A percentile compares a stretch with the other conserved stretches of the same genome.
phyloP scores from a whole-genome alignment of 2,888 invertebrate genomes.

The Tupiocoris notatus region DNA sequence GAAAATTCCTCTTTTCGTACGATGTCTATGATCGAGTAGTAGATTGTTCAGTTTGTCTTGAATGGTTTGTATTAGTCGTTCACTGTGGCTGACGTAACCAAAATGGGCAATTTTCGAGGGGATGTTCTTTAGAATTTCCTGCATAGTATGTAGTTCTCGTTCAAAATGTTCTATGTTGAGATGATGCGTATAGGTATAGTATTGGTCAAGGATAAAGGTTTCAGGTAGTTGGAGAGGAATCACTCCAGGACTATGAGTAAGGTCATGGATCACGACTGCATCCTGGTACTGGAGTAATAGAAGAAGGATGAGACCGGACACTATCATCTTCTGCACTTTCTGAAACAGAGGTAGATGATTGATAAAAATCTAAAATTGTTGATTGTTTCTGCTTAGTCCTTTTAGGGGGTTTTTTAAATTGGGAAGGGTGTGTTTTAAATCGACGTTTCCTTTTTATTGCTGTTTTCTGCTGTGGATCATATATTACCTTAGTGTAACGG shows the following conservation, averaged over 20 bases:
- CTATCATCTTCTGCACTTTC: too few species aligned
- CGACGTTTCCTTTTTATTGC: background rate
- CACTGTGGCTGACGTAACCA: background rate
- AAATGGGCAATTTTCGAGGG: background rate
- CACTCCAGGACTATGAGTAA: background rate
- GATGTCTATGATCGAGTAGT: background rate
- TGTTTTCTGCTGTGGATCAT: background rate
- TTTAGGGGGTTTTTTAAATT: background rate
- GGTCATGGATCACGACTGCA: background rate
- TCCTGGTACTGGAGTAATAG: background rate
- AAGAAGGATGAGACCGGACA: too few species aligned
- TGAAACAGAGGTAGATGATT: too few species aligned
- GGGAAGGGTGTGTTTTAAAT: background rate
- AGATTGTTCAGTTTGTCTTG: background rate
- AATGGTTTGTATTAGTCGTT: background rate
- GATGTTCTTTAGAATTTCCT: background rate
- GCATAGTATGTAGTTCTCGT: background rate
- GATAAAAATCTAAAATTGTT: too few species aligned
- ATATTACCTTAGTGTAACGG: background rate
- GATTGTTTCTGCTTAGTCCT: too few species aligned
- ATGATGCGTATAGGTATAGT: background rate
- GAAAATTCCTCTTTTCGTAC: background rate
- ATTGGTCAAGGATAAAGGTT: background rate
- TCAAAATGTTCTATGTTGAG: background rate
- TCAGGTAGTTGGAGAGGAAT: conserved; percentile 1